phyloP scores from a whole-genome alignment of 2,797 vertebrate genomes.

The Spheniscus humboldti region DNA sequence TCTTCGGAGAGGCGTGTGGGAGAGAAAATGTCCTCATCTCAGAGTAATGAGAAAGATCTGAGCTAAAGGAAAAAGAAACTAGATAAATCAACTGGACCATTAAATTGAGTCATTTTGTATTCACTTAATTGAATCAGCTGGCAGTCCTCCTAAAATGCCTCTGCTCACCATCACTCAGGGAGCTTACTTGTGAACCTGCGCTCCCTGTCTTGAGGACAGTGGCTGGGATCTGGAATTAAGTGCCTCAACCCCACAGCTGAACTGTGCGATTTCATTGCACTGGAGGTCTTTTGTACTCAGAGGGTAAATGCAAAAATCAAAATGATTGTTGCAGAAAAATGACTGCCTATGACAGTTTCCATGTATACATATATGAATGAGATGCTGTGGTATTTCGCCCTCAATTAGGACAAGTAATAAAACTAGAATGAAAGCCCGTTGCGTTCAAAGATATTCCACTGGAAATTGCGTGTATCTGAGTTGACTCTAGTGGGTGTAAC shows the following conservation, averaged over 20 bases:
- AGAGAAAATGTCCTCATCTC: background rate
- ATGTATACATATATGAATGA: rapidly evolving
- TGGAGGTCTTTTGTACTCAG: background rate
- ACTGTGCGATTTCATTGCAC: rapidly evolving
- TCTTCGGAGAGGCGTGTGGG: background rate
- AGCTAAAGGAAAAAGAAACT: background rate
- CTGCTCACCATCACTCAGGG: background rate
- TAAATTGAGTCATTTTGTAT: background rate
- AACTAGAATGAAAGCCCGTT: background rate
- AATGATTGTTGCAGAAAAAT: background rate
- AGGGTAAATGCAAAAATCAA: background rate
- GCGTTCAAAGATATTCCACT: background rate
- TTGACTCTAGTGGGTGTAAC: background rate
- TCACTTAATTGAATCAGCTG: background rate
- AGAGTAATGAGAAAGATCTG: background rate
- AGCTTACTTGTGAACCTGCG: background rate
- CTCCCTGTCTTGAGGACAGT: background rate
- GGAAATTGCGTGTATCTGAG: background rate
- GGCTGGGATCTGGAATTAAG: background rate
- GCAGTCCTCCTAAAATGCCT: background rate
- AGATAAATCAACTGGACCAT: background rate
- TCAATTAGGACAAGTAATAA: background rate
- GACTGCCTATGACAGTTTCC: background rate
- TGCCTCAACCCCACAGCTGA: background rate
- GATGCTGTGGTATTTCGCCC: background rate